phyloP scores from a whole-genome alignment of 2,113 vertebrate species.

The Cacatua alba region DNA sequence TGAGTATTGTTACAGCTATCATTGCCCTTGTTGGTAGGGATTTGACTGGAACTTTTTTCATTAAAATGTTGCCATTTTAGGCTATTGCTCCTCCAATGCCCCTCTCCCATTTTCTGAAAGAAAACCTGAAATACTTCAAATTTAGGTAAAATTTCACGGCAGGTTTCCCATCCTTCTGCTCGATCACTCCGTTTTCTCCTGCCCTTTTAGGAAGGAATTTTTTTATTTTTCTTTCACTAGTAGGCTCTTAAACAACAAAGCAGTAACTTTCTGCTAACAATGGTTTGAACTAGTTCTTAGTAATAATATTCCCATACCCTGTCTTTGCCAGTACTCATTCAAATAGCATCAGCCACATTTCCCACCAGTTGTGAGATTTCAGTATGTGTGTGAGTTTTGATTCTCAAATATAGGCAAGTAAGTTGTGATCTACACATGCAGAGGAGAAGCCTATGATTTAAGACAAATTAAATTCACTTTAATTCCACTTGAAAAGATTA shows the following conservation, averaged over 20 bases:
- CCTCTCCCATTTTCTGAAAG: neutral
- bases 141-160: neutral
- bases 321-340: neutral
- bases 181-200: neutral
- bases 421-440: neutral
- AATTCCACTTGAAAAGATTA: neutral
- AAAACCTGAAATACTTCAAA: neutral
- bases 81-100: neutral
- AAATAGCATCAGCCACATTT: neutral
- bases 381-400: neutral
- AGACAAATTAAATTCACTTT: neutral
- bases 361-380: neutral
- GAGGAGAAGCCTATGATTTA: neutral
- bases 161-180: neutral
- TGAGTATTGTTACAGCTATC: rapidly evolving
- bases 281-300: neutral
- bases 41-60: neutral
- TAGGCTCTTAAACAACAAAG: neutral
- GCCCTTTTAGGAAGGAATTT: neutral
- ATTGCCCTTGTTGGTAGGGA: neutral
- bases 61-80: neutral
- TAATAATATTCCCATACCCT: neutral
- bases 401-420: neutral
- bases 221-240: neutral
- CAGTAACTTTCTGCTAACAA: neutral